Evolutionary conservation across 2,113 vertebrate genomes (phyloP).

Genomic region (Ahaetulla prasina): DNA sequence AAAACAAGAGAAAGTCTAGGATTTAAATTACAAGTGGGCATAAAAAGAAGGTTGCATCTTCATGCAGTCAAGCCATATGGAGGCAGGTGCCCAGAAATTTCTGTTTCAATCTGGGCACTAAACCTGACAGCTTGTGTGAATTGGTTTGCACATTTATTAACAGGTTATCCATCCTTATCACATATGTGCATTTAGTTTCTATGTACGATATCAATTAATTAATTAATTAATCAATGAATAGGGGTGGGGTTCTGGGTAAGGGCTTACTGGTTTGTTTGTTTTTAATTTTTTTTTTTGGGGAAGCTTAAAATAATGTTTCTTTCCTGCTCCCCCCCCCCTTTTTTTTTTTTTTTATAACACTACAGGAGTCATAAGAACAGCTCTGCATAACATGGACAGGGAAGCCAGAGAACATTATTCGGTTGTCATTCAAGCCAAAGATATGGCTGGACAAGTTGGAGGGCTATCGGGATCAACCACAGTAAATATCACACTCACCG

Average conservation of each 20-base stretch:
- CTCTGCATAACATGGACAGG: constrained; percentile 93
- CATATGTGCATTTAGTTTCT: background rate
- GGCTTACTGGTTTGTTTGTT: background rate
- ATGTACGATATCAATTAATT: background rate
- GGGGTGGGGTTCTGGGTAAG: background rate
- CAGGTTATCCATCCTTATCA: background rate
- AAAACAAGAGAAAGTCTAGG: background rate
- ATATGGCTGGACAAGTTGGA: constrained; percentile 97
- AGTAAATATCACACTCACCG: constrained; percentile 93
- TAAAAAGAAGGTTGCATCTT: background rate
- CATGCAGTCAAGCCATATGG: background rate
- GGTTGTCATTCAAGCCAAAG: constrained; percentile 98
- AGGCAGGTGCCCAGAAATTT: background rate
- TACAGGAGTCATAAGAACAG: constrained; percentile 94
- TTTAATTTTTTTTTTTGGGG: background rate
- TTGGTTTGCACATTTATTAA: background rate
- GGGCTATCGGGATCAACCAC: constrained; percentile 94
- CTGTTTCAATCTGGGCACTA: background rate
- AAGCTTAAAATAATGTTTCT: constrained; percentile 15
- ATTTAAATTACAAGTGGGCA: background rate
- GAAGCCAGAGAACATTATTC: constrained; percentile 96
- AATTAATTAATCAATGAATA: background rate
- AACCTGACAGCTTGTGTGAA: background rate
- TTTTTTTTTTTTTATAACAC: constrained; percentile 26
- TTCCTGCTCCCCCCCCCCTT: background rate